phyloP scores from a whole-genome alignment of 64 coral and sea anemone species.

The Dendrophyllia cribrosa region DNA sequence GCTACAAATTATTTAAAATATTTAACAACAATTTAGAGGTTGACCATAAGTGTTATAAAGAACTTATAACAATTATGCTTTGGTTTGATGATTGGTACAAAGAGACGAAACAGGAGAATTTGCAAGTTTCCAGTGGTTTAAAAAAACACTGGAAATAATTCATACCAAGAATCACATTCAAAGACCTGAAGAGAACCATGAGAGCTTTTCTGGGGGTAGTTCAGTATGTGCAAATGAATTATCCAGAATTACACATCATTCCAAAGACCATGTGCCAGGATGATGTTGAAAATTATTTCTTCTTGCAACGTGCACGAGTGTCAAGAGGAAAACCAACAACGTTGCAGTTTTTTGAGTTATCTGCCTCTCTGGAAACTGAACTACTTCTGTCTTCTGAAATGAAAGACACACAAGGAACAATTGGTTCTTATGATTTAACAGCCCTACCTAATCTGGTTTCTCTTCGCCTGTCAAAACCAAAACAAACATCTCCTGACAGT shows the following conservation, averaged over 20 bases:
- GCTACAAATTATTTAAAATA: constrained; percentile 47
- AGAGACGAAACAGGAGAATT: not conserved
- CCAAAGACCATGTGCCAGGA: constrained; percentile 37
- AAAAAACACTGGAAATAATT: constrained; percentile 63
- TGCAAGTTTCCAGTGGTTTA: not conserved
- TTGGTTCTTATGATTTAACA: constrained; percentile 1
- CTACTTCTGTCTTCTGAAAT: constrained; percentile 18
- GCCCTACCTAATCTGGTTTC: constrained; percentile 26
- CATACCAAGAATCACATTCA: constrained; percentile 21
- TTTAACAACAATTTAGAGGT: constrained; percentile 45
- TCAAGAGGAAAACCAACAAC: constrained; percentile 24
- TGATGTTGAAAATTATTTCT: constrained; percentile 61
- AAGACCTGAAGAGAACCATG: constrained; percentile 45
- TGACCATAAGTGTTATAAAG: constrained; percentile 21
- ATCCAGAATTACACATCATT: constrained; percentile 23
- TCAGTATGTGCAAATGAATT: constrained; percentile 35
- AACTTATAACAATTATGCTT: constrained; percentile 26
- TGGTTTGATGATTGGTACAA: constrained; percentile 56
- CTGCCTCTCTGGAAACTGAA: not conserved
- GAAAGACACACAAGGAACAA: not conserved
- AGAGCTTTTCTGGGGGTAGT: constrained; percentile 38
- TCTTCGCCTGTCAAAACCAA: not conserved
- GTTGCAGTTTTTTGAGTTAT: constrained; percentile 13
- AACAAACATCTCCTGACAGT: not conserved
- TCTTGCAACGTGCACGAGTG: not conserved